Evolutionary conservation across 2,113 vertebrate genomes (phyloP), one percentile per base, ranked within the genome.

Genomic region (Suricata suricatta): DNA sequence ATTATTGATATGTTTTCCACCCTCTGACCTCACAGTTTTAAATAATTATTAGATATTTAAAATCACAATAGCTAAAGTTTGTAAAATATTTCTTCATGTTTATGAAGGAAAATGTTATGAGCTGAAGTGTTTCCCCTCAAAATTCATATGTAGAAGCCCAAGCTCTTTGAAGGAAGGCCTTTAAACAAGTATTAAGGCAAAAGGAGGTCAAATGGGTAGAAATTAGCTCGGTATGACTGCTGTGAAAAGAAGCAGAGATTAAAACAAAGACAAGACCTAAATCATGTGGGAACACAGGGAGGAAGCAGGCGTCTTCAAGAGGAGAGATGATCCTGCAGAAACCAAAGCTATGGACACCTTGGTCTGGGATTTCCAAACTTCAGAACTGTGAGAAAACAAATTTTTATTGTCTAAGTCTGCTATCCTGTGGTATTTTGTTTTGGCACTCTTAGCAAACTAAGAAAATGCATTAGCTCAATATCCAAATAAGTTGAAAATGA

Each of bases 221-320:
- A 3, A 9, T 9, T 54, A 38, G 47, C 19, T 50, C 52, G 33
- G 5, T 16, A 66, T 76, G 57, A 60, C 16, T n/a, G 0, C 3
- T 25, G 33, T 90, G 31, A 17, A 27, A 33, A 87, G 3, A 68
- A 47, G 31, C 74, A 4, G 44, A n/a, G 38, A 29, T 21, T 16
- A 47, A 35, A 15, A 57, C n/a, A 89, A 7, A 82, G 12, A 66
- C 8, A 72, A 41, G 13, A 25, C 21, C 15, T 7, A 50, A 38
- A n/a, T 12, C 13, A n/a, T 8, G 6, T 60, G 38, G 17, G 0
- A 2, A 63, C 12, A 41, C 6, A 38, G 14, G 0, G 57, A 52
- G 38, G n/a, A n/a, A 5, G 27, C 6, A 14, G 88, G 1, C 1
- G 44, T 76, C 33, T 57, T 21, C 82, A 38, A 27, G 33, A 12